Conservation (phyloP, 2,888 invertebrate genomes). For the Spodoptera exigua region DNA sequence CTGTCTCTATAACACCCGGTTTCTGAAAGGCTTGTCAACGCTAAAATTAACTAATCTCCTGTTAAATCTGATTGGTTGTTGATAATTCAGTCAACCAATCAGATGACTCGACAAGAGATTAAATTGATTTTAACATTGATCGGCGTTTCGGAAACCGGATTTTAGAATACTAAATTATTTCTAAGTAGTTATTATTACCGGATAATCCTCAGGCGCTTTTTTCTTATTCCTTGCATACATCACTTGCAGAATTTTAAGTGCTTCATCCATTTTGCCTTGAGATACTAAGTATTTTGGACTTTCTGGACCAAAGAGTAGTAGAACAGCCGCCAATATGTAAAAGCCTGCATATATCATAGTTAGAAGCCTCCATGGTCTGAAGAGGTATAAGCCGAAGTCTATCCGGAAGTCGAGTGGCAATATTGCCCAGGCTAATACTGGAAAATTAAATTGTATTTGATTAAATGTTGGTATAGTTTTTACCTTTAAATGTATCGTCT, state of each 20-base stretch:
- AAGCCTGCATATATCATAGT: constrained; percentile 90
- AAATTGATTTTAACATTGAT: too few relatives aligned
- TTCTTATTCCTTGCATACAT: constrained; percentile 88
- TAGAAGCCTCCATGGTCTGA: constrained; percentile 93
- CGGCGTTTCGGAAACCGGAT: too few relatives aligned
- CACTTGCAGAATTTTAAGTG: constrained; percentile 89
- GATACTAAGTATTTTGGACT: constrained; percentile 94
- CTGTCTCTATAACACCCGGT: too few relatives aligned
- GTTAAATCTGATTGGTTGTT: too few relatives aligned
- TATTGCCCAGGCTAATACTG: constrained; percentile 91
- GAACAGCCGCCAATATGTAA: constrained; percentile 88
- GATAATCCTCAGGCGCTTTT: constrained; percentile 80
- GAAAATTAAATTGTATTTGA: constrained; percentile 40
- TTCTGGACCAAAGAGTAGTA: constrained; percentile 91
- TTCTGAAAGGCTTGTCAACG: too few relatives aligned
- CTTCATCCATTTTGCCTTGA: constrained; percentile 90
- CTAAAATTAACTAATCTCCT: too few relatives aligned
- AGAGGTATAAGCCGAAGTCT: constrained; percentile 85
- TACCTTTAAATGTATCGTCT: too few relatives aligned
- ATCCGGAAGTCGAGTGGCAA: constrained; percentile 88
- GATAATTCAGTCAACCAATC: too few relatives aligned
- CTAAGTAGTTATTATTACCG: too few relatives aligned
- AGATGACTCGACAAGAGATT: too few relatives aligned
- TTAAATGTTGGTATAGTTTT: neutral
- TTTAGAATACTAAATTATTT: too few relatives aligned